phyloP scores from a whole-genome alignment of 2,797 vertebrate species.

The Eulemur coronatus region DNA sequence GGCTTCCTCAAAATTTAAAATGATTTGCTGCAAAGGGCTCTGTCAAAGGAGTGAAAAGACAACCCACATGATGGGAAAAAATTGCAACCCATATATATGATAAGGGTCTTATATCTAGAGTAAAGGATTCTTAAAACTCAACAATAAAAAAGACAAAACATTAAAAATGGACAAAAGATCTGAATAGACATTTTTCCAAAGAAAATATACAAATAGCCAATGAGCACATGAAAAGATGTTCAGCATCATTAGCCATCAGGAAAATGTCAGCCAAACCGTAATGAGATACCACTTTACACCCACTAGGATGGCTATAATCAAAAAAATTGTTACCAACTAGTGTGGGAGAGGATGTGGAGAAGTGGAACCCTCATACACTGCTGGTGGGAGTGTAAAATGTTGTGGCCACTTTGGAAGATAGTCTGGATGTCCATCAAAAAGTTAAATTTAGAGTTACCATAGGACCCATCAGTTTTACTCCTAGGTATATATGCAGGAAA shows the following conservation, averaged over 20 bases:
- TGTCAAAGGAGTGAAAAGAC: neutral
- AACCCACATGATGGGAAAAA: neutral
- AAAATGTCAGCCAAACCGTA: neutral
- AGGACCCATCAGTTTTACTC: neutral
- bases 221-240: conserved; percentile 12
- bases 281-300: neutral
- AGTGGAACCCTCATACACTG: neutral
- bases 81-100: neutral
- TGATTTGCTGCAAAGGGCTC: neutral
- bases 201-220: neutral
- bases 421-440: neutral
- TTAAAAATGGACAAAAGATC: neutral
- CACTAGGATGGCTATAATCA: neutral
- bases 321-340: neutral
- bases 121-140: neutral
- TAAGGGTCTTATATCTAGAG: conserved; percentile 1
- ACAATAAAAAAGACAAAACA: conserved; percentile 16
- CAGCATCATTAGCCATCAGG: neutral
- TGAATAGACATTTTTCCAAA: neutral
- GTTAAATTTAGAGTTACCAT: neutral
- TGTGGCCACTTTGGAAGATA: neutral
- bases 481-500: neutral
- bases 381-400: neutral
- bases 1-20: conserved; percentile 16
- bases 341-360: neutral